Base-by-base conservation (phyloP, 2,113 vertebrate genomes). In the Myrmecobius fasciatus region DNA sequence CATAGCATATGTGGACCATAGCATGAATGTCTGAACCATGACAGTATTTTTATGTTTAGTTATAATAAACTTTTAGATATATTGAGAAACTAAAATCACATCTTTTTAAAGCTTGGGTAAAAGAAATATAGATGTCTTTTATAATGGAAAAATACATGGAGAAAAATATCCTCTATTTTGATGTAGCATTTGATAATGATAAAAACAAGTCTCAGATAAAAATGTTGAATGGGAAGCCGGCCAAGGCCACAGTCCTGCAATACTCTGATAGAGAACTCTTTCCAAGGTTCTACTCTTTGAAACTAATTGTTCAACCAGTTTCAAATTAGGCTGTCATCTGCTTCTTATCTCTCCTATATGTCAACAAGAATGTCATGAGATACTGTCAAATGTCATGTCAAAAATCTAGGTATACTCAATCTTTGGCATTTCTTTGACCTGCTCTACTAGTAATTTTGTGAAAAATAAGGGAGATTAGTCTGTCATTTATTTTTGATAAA, bases 41-140 rank as follows among this genome's bases (percentile, higher is more conserved):
- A 14, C 60, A 75, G 17, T 17, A n/a, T 75, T 75, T n/a, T 75
- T 75, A 75, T 43, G n/a, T 75, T 17, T n/a, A 43, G 36, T n/a
- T 75, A 20, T n/a, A 20, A 75, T 75, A 75, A 75, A 75, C 1
- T n/a, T n/a, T n/a, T 75, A 14, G 56, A 60, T 31, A 36, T 36
- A 60, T 31, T 60, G 28, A 60, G 36, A 60, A 60, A 60, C 26
- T 60, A 28, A 60, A 60, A 60, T 60, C 10, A 98, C 98, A 98
- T 98, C 98, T 99, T 99, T 99, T 98, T 99, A 99, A 98, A 98
- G 98, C 97, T 98, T 97, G 97, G 98, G 98, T 97, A 96, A 98
- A 98, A 92, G 94, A 98, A 98, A 98, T 96, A 98, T 98, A 98
- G 98, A 97, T 98, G 98, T 98, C 98, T 99, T 99, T 99, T 99